Base-by-base conservation (phyloP, 2,113 vertebrate genomes). In the Pithys albifrons region DNA sequence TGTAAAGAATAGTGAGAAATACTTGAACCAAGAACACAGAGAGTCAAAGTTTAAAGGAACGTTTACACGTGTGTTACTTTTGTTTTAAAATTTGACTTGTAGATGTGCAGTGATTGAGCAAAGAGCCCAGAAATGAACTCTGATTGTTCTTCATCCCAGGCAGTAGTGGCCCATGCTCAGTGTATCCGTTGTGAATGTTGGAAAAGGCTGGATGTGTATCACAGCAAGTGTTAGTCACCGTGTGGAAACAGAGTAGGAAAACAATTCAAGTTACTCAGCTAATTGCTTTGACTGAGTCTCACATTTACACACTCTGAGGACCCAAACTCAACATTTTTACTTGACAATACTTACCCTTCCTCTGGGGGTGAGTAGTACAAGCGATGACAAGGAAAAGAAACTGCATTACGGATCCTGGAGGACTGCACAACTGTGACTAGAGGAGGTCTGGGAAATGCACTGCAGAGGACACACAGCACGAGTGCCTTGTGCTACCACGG, bases 191-290 rank as follows among this genome's bases (percentile, higher is more conserved):
- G 48, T 33, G 66, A 94, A 62, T 3, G n/a, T 46, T 94, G 87
- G 51, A 94, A 85, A 84, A 79, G 78, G 27, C 51, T 89, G 93
- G 88, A 94, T 70, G 96, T 79, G 95, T 93, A 79, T 74, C 62
- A 37, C n/a, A n/a, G 55, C 7, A 1, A 17, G 78, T 19, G 31
- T 96, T 96, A 96, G 85, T 95, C 96, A 96, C 5, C 1, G 82
- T 58, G 91, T 96, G 91, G 45, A 97, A 94, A 70, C 54, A 22
- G 25, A 10, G 20, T 25, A 80, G 46, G 85, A 91, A 94, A 96
- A 91, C 74, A 95, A 57, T 85, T 62, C 35, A 35, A 70, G 88
- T 96, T 91, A 94, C 77, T 96, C 94, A 96, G 89, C 78, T 96
- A 96, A 94, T 95, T 91, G 90, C 88, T 85, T 93, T 62, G 73